Evolutionary conservation across 2,888 invertebrate genomes (phyloP).

Genomic region (Coelopa pilipes): DNA sequence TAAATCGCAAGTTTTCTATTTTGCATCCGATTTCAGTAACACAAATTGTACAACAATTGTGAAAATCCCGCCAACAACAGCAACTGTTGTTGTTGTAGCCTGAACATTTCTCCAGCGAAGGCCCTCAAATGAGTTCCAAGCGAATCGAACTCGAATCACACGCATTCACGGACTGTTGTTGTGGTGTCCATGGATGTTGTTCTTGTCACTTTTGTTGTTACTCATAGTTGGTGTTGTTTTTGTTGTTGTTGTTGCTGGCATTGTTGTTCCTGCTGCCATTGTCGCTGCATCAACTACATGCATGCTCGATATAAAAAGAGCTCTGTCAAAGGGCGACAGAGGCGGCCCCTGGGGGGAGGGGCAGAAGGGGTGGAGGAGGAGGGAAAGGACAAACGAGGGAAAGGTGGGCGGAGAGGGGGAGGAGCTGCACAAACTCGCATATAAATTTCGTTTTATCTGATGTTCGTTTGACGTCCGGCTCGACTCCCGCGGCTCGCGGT

Average conservation of each 20-base stretch:
- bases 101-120: not conserved
- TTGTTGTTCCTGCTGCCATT: conserved; percentile 40
- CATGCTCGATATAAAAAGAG: conserved; percentile 17
- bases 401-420: too few relatives aligned
- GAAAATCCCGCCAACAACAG: too few relatives aligned
- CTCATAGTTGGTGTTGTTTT: conserved; percentile 33
- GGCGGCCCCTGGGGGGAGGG: too few relatives aligned
- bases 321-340: not conserved
- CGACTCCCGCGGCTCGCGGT: not conserved
- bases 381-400: too few relatives aligned
- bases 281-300: conserved; percentile 35
- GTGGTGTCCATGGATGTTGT: not conserved
- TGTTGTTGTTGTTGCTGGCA: conserved; percentile 32
- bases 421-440: conserved; percentile 52
- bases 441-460: conserved; percentile 64
- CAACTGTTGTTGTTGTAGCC: too few relatives aligned
- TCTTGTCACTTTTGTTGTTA: not conserved
- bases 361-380: too few relatives aligned
- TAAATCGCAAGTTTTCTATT: too few relatives aligned
- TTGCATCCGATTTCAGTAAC: too few relatives aligned
- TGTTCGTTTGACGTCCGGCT: conserved; percentile 45
- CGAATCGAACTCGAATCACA: conserved; percentile 13
- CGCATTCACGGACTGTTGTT: not conserved
- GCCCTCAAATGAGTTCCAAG: conserved; percentile 20
- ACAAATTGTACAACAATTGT: too few relatives aligned